Base-by-base conservation (phyloP, 2,113 vertebrate genomes). In the Pseudonaja textilis region DNA sequence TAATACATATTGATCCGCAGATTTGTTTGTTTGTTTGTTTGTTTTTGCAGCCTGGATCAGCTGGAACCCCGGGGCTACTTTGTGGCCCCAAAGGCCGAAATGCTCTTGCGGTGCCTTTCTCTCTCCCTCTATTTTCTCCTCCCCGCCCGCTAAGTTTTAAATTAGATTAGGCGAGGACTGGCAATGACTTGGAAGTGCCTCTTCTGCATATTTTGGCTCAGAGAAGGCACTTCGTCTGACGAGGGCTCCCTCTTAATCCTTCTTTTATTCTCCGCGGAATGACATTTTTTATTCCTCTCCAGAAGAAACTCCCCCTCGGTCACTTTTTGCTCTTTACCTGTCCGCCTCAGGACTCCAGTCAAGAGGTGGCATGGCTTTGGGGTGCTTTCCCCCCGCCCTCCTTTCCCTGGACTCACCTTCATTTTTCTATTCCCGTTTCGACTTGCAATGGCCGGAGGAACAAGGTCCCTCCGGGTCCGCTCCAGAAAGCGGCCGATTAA, bases 351-450 rank as follows among this genome's bases (percentile, higher is more conserved):
- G 18, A 57, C 61, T 39, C 90, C 52, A 91, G 81, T 93, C 95
- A 89, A 94, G 96, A 90, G 86, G 59, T 22, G 5, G 22, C 4
- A 4, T 22, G 47, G 86, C 42, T 26, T 39, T 20, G 52, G 7
- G 87, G 1, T 26, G 11, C 1, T 52, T 52, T 52, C 1, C 7
- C 94, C 11, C 89, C n/a, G n/a, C 90, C 95, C 93, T 89, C 57
- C 95, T 1, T 88, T 91, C 95, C 93, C 91, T 34, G 94, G 95
- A 97, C 97, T 98, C 97, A 98, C 98, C 97, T 98, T 96, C 94
- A 93, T 89, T 85, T 56, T 81, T 22, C 59, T 22, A 20, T 22
- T 42, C 56, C 88, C n/a, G 95, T 97, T 97, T 97, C 97, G 97
- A 97, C 97, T 94, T 96, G 96, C 96, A 95, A 94, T 95, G 93